Evolutionary conservation across 2,797 vertebrate species (phyloP).

Genomic region (Zenarchopterus dispar): DNA sequence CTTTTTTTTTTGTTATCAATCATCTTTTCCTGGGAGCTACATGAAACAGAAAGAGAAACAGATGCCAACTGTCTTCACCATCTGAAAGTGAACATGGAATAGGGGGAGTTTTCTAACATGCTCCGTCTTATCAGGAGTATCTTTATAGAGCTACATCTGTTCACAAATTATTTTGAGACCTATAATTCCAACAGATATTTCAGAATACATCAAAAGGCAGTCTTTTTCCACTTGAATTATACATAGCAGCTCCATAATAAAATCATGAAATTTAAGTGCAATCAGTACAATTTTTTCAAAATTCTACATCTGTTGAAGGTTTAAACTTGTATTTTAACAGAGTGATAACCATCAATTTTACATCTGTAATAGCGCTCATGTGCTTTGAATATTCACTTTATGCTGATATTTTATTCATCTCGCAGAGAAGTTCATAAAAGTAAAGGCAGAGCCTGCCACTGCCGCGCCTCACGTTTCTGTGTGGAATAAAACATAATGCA

Average conservation of each 20-base stretch:
- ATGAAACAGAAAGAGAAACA: constrained; percentile 39
- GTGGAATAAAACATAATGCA: constrained; percentile 35
- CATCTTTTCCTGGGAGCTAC: constrained; percentile 50
- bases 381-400: constrained; percentile 35
- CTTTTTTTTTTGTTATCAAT: constrained; percentile 45
- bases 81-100: constrained; percentile 7
- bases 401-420: constrained; percentile 45
- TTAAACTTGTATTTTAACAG: constrained; percentile 19
- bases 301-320: not conserved
- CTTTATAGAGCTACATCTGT: not conserved
- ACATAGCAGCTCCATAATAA: not conserved
- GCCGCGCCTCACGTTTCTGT: constrained; percentile 23
- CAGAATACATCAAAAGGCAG: constrained; percentile 7
- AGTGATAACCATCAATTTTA: constrained; percentile 30
- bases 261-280: not conserved
- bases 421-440: constrained; percentile 33
- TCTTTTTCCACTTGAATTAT: not conserved
- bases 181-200: not conserved
- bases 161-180: constrained; percentile 1
- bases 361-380: constrained; percentile 14
- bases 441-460: constrained; percentile 14
- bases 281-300: constrained; percentile 19
- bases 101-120: not conserved
- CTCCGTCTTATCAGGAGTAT: constrained; percentile 1
- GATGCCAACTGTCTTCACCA: constrained; percentile 22